Conservation (phyloP, 2,888 invertebrate species). For the Luperina nickerlii region DNA sequence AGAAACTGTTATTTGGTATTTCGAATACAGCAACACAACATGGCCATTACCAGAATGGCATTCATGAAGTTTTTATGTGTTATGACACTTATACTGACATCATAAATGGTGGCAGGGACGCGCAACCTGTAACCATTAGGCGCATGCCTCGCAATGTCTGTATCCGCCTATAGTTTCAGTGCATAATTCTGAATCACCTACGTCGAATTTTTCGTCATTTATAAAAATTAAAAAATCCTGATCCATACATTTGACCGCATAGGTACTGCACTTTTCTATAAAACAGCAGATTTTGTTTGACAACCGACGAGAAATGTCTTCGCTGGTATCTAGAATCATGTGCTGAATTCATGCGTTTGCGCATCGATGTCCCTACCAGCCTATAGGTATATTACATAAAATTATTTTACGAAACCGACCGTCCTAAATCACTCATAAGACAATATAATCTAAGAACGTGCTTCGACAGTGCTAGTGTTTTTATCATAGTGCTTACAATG, state of each 20-base stretch:
- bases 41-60: background rate
- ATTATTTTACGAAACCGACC: slow-evolving; percentile 35
- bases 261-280: background rate
- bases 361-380: too few species aligned
- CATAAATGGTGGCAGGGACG: too few species aligned
- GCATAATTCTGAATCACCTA: too few species aligned
- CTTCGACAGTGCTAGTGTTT: slow-evolving; percentile 29
- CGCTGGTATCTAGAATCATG: background rate
- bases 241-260: too few species aligned
- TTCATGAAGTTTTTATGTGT: background rate
- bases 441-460: slow-evolving; percentile 36
- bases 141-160: too few species aligned
- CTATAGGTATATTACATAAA: too few species aligned
- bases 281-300: background rate
- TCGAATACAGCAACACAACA: background rate
- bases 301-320: too few species aligned
- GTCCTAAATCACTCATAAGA: slow-evolving; percentile 11
- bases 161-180: too few species aligned
- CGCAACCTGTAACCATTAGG: too few species aligned
- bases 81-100: background rate
- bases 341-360: background rate
- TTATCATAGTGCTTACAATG: slow-evolving; percentile 22
- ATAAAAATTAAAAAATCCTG: too few species aligned
- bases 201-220: too few species aligned
- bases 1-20: slow-evolving; percentile 8